These are phyloP conservation scores for Poecilia gillii DNA, from an alignment of 2,797 vertebrate species.

Conservation along the genomic window DNA sequence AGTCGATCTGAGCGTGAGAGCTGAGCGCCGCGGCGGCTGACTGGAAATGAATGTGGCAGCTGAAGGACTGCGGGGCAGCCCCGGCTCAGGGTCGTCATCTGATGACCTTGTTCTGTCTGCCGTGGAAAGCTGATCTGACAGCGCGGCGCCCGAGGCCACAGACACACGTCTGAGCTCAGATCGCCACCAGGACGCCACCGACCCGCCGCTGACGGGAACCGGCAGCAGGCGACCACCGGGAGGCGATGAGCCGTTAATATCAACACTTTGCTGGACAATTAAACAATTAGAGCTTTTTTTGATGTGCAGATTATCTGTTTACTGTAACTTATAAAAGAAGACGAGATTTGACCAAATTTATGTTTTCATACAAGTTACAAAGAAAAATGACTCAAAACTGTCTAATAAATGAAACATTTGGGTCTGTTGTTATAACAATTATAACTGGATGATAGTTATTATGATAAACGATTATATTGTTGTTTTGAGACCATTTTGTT, in stretches of 20 bases:
- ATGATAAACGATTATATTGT: too few species aligned
- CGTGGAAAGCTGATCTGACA: slow-evolving; percentile 73
- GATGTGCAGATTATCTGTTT: neutral
- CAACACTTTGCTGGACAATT: slow-evolving; percentile 35
- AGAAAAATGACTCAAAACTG: too few species aligned
- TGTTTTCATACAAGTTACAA: neutral
- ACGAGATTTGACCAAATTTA: neutral
- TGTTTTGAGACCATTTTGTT: too few species aligned
- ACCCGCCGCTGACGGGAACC: slow-evolving; percentile 19
- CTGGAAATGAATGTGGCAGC: slow-evolving; percentile 68
- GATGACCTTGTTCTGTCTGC: slow-evolving; percentile 73
- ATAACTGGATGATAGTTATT: too few species aligned
- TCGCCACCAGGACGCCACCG: slow-evolving; percentile 35
- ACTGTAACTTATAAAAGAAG: neutral
- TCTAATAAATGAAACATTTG: too few species aligned
- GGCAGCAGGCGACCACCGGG: slow-evolving; percentile 10
- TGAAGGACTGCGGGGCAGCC: slow-evolving; percentile 49
- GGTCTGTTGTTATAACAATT: too few species aligned
- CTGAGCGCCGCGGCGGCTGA: slow-evolving; percentile 33
- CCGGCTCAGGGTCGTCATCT: slow-evolving; percentile 41
- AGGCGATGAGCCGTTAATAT: slow-evolving; percentile 9
- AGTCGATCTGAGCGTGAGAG: slow-evolving; percentile 9
- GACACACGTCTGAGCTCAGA: slow-evolving; percentile 42
- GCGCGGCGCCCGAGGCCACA: slow-evolving; percentile 37
- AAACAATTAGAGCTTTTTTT: slow-evolving; percentile 41